phyloP scores from a whole-genome alignment of 2,888 invertebrate genomes.

The Tineola bisselliella region DNA sequence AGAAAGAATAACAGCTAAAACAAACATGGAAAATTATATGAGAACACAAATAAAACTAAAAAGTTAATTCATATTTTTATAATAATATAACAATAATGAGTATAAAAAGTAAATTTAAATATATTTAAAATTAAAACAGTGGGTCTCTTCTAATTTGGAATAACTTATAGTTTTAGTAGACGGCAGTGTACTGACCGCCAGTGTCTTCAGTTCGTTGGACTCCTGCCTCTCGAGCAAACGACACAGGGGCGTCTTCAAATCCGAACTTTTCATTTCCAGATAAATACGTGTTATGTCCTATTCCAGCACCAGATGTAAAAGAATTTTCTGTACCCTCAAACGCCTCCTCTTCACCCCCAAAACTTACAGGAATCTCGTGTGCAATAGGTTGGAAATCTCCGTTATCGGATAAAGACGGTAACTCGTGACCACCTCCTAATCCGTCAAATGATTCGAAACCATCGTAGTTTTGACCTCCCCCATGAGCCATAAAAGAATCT shows the following conservation, averaged over 20 bases:
- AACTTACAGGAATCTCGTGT: conserved; percentile 28
- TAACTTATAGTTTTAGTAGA: conserved; percentile 29
- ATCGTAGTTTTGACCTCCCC: conserved; percentile 18
- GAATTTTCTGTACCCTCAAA: conserved; percentile 33
- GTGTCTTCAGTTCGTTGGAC: conserved; percentile 46
- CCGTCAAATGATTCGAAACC: conserved; percentile 34
- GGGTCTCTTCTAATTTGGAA: neutral
- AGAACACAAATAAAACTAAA: neutral
- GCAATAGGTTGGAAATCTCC: neutral
- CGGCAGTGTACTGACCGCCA: conserved; percentile 42
- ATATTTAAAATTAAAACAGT: neutral
- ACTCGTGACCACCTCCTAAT: conserved; percentile 15
- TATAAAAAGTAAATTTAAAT: neutral
- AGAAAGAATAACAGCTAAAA: no score
- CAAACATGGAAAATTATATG: no score
- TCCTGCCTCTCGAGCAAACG: conserved; percentile 47
- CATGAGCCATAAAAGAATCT: neutral
- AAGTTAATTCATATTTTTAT: neutral
- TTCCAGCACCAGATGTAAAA: conserved; percentile 28
- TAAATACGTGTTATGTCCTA: conserved; percentile 26
- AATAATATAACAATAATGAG: neutral
- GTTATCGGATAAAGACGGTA: neutral
- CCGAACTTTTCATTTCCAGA: conserved; percentile 28
- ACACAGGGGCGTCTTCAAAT: conserved; percentile 35
- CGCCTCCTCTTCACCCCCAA: conserved; percentile 22